Conservation (phyloP, 2,113 vertebrate species). For the Lamprologus speciosus region DNA sequence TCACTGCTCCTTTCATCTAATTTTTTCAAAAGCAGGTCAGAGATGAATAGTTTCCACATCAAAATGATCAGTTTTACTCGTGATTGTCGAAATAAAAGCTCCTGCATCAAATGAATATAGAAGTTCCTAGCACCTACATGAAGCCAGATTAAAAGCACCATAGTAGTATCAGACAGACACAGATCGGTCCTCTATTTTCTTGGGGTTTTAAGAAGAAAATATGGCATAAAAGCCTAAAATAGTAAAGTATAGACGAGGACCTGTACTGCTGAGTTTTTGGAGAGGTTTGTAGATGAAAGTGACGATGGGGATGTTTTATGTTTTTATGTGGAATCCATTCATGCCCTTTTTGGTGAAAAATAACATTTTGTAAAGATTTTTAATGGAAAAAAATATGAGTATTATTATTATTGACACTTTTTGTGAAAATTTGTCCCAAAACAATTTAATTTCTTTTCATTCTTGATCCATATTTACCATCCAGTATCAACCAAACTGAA, state of each 20-base stretch:
- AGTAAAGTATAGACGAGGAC: neutral
- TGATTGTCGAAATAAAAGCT: neutral
- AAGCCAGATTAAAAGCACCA: neutral
- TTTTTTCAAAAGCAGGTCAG: neutral
- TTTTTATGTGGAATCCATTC: neutral
- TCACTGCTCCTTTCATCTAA: neutral
- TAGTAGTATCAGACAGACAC: neutral
- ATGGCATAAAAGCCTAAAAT: neutral
- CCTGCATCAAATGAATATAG: neutral
- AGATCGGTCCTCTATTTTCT: neutral
- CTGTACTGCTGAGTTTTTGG: neutral
- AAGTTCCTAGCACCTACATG: neutral
- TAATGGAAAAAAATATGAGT: neutral
- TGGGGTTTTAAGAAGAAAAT: neutral
- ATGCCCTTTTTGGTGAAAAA: neutral
- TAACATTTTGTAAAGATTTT: neutral
- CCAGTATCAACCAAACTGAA: neutral
- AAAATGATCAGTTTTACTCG: neutral
- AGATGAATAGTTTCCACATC: neutral
- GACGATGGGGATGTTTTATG: neutral
- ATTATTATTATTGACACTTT: neutral
- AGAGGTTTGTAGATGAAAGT: neutral
- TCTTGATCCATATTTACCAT: neutral
- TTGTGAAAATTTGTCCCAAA: fast-evolving
- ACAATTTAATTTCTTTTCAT: neutral